phyloP scores from a whole-genome alignment of 2,888 invertebrate species.

The Tenthredo mesomela region DNA sequence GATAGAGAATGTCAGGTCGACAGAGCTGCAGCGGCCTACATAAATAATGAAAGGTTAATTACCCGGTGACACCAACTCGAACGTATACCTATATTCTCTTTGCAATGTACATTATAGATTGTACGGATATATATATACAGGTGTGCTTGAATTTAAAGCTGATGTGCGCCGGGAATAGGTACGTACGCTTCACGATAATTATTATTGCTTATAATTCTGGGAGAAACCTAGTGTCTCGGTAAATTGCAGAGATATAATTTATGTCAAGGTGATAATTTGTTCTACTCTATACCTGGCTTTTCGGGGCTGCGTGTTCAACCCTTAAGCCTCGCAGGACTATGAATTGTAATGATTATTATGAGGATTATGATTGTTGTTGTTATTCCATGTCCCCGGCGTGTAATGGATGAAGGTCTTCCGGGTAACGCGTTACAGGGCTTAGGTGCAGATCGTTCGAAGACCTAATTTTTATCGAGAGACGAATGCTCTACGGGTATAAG shows the following conservation, averaged over 20 bases:
- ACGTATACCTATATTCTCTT: conserved; percentile 8
- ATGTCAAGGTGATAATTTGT: conserved; percentile 25
- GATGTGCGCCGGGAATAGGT: not conserved
- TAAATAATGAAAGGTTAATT: conserved; percentile 47
- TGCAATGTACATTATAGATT: not conserved
- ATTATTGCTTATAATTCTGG: not conserved
- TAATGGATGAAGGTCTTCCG: conserved; percentile 33
- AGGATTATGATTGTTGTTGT: conserved; percentile 28
- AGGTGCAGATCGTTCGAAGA: not conserved
- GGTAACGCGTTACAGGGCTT: not conserved
- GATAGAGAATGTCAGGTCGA: conserved; percentile 33
- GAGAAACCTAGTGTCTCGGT: not conserved
- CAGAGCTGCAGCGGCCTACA: conserved; percentile 3
- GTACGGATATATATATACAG: not conserved
- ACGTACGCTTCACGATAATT: not conserved
- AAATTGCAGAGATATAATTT: conserved; percentile 20
- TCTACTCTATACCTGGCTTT: not conserved
- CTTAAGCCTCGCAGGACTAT: conserved; percentile 11
- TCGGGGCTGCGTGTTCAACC: conserved; percentile 22
- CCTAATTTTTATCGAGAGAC: conserved; percentile 31
- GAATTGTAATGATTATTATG: conserved; percentile 31
- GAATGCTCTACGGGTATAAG: not conserved
- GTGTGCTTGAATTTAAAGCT: not conserved
- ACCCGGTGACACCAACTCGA: conserved; percentile 1
- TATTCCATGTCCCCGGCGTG: not conserved